phyloP scores from a whole-genome alignment of 2,888 invertebrate species.

The Uloborus plumipes region DNA sequence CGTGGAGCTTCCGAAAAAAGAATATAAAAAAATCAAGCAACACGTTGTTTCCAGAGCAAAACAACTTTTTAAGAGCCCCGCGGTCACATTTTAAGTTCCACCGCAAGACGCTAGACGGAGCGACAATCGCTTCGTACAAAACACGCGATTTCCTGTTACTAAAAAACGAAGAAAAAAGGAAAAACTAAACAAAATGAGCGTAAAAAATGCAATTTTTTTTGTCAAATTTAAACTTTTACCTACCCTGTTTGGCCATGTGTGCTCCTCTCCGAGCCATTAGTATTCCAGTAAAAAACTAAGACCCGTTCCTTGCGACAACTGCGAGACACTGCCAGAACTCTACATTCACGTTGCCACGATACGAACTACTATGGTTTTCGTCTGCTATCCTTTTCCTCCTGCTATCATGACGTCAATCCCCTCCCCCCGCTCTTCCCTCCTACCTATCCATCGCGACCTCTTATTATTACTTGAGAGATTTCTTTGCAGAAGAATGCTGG shows the following conservation, averaged over 20 bases:
- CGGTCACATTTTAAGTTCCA: slow-evolving; percentile 12
- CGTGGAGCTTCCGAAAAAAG: too few species aligned
- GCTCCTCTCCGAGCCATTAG: slow-evolving; percentile 9
- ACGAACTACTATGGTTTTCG: slow-evolving; percentile 19
- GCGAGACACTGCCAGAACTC: not conserved
- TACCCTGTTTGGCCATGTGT: slow-evolving; percentile 7
- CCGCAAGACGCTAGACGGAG: slow-evolving; percentile 40
- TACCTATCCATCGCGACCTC: slow-evolving; percentile 2
- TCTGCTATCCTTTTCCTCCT: slow-evolving; percentile 55
- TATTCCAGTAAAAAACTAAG: slow-evolving; percentile 1
- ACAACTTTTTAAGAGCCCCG: slow-evolving; percentile 10
- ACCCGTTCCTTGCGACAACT: not conserved
- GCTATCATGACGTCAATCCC: slow-evolving; percentile 11
- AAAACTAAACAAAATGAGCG: too few species aligned
- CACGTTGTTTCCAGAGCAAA: not conserved
- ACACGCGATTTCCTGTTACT: not conserved
- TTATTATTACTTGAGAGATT: slow-evolving; percentile 14
- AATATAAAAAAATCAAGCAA: too few species aligned
- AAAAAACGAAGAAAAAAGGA: too few species aligned
- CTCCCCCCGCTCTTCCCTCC: not conserved
- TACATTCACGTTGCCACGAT: slow-evolving; percentile 17
- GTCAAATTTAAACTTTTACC: not conserved
- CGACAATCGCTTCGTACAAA: slow-evolving; percentile 3
- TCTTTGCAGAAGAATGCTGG: slow-evolving; percentile 15
- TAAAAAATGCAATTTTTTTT: not conserved